Evolutionary conservation across 2,113 vertebrate genomes (phyloP).

Genomic region (Corythornis madagascariensis): DNA sequence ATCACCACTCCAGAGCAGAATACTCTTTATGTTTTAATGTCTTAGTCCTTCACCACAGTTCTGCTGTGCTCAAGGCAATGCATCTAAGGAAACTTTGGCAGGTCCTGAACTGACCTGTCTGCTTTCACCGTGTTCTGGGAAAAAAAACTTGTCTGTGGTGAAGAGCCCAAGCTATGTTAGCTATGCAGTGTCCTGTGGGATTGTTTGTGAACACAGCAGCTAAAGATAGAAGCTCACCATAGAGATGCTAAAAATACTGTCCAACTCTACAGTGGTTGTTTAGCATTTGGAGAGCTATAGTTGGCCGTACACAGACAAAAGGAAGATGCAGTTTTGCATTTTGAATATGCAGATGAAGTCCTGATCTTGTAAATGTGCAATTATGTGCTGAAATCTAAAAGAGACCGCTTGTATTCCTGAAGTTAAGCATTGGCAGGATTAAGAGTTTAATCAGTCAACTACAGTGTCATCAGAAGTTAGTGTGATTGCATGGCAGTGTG

Average conservation of each 20-base stretch:
- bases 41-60: background rate
- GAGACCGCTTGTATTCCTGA: slow-evolving; percentile 31
- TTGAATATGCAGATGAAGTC: slow-evolving; percentile 60
- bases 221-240: slow-evolving; percentile 62
- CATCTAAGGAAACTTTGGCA: background rate
- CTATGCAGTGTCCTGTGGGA: slow-evolving; percentile 58
- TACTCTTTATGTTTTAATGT: background rate
- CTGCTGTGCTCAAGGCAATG: background rate
- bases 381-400: slow-evolving; percentile 43
- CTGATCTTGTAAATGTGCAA: slow-evolving; percentile 57
- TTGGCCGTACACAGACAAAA: slow-evolving; percentile 46
- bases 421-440: slow-evolving; percentile 29
- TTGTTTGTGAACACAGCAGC: slow-evolving; percentile 53
- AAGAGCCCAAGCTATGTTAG: slow-evolving; percentile 44
- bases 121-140: background rate
- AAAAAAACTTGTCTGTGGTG: background rate
- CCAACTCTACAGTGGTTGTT: slow-evolving; percentile 36
- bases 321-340: slow-evolving; percentile 46
- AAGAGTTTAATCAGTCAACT: slow-evolving; percentile 57
- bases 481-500: background rate
- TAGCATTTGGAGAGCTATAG: slow-evolving; percentile 40
- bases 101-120: background rate
- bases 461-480: slow-evolving; percentile 28
- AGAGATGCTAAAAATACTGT: slow-evolving; percentile 68
- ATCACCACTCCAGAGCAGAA: background rate